Conservation (phyloP, 1,140 invertebrate genomes). For the Triops longicaudatus region DNA sequence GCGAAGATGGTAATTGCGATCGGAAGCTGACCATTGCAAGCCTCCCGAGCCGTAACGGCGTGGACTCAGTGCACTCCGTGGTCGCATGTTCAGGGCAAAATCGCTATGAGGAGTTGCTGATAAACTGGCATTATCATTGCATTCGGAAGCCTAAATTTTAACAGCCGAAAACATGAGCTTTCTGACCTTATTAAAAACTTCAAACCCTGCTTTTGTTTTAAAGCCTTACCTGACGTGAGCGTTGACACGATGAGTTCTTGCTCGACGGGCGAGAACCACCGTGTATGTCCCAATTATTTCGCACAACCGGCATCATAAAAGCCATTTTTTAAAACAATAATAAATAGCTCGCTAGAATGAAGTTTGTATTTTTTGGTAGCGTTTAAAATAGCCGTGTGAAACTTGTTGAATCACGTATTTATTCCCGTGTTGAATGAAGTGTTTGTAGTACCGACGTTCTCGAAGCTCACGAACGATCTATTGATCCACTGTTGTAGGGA, state of each 20-base stretch:
- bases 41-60: not conserved
- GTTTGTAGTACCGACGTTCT: not conserved
- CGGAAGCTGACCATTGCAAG: not conserved
- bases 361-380: too few relatives aligned
- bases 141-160: not conserved
- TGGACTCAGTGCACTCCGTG: not conserved
- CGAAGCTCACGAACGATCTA: not conserved
- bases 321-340: not conserved
- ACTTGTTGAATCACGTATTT: not conserved
- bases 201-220: not conserved
- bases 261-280: not conserved
- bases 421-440: not conserved
- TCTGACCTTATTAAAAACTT: not conserved
- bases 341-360: too few relatives aligned
- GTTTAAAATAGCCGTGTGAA: not conserved
- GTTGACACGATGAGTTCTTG: not conserved
- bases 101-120: not conserved
- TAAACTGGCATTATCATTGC: not conserved
- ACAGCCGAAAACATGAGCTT: not conserved
- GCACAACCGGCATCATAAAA: not conserved
- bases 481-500: not conserved
- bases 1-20: not conserved
- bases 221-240: not conserved
- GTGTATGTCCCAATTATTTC: not conserved
- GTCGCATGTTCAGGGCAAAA: not conserved